Percentiles rank a stretch among this genome's conserved stretches.
Evolutionary conservation across 2,797 vertebrate species (phyloP).

Genomic region (Denticeps clupeoides): DNA sequence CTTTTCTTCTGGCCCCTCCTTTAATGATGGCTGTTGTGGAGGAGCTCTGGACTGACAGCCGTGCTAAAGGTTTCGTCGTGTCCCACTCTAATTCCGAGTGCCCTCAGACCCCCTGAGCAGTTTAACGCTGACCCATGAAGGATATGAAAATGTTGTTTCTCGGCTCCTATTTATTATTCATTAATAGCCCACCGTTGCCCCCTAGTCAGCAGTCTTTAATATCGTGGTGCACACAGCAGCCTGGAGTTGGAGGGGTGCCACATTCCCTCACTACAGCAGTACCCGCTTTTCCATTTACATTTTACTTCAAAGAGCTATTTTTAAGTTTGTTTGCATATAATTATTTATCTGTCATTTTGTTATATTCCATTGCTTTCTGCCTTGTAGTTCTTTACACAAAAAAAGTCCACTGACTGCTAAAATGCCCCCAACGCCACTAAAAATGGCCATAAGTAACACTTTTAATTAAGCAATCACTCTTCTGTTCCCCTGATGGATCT

Average conservation of each 20-base stretch:
- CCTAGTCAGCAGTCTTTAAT: conserved; percentile 60
- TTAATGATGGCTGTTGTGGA: conserved; percentile 41
- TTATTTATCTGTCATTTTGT: not conserved
- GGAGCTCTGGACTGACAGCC: conserved; percentile 35
- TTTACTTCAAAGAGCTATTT: not conserved
- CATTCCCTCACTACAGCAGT: too few species aligned
- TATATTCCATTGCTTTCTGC: too few species aligned
- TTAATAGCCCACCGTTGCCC: conserved; percentile 49
- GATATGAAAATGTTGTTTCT: conserved; percentile 49
- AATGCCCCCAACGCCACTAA: conserved; percentile 32
- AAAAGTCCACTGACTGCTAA: too few species aligned
- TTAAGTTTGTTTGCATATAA: not conserved
- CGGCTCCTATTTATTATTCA: conserved; percentile 56
- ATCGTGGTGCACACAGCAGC: conserved; percentile 34
- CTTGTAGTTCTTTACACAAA: too few species aligned
- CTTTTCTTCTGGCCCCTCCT: conserved; percentile 39
- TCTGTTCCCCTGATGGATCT: conserved; percentile 32
- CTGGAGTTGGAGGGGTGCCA: too few species aligned
- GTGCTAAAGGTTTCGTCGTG: conserved; percentile 6
- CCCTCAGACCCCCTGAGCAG: too few species aligned
- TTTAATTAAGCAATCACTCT: conserved; percentile 39
- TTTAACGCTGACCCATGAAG: conserved; percentile 52
- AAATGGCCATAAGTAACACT: conserved; percentile 26
- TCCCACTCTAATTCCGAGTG: too few species aligned
- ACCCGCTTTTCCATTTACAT: not conserved